Conservation (phyloP, 2,113 vertebrate genomes). For the Lathamus discolor region DNA sequence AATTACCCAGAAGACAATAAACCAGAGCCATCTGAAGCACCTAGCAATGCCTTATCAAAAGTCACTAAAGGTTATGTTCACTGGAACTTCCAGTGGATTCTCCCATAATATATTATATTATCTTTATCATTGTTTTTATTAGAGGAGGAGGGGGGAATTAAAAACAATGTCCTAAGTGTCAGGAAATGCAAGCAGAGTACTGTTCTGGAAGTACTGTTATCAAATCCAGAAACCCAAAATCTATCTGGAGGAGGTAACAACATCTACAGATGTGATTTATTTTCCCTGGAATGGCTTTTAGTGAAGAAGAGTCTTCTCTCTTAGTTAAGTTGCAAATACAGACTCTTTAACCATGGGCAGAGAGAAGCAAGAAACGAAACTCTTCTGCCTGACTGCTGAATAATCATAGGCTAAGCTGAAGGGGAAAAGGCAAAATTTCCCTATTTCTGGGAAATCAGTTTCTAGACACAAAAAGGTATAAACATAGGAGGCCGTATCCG, state of each 20-base stretch:
- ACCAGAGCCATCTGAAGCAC: not conserved
- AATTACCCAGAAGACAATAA: not conserved
- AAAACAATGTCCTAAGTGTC: not conserved
- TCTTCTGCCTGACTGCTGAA: not conserved
- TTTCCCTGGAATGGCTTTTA: not conserved
- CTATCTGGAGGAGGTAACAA: not conserved
- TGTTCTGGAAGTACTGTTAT: not conserved
- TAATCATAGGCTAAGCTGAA: not conserved
- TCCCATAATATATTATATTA: not conserved
- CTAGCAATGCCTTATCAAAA: not conserved
- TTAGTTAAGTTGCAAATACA: not conserved
- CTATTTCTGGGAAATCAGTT: conserved; percentile 34
- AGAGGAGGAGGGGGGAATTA: not conserved
- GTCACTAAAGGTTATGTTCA: not conserved
- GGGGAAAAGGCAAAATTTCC: not conserved
- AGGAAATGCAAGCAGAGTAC: not conserved
- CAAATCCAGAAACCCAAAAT: not conserved
- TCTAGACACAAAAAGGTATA: not conserved
- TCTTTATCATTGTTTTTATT: not conserved
- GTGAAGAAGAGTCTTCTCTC: not conserved
- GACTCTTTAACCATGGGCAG: not conserved
- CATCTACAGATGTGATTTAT: not conserved
- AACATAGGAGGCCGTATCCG: not conserved
- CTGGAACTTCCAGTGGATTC: not conserved
- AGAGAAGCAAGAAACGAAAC: not conserved